A percentile compares a stretch with the other conserved stretches of the same genome.
Evolutionary conservation across 2,797 vertebrate species (phyloP).

Genomic region (Anableps anableps): DNA sequence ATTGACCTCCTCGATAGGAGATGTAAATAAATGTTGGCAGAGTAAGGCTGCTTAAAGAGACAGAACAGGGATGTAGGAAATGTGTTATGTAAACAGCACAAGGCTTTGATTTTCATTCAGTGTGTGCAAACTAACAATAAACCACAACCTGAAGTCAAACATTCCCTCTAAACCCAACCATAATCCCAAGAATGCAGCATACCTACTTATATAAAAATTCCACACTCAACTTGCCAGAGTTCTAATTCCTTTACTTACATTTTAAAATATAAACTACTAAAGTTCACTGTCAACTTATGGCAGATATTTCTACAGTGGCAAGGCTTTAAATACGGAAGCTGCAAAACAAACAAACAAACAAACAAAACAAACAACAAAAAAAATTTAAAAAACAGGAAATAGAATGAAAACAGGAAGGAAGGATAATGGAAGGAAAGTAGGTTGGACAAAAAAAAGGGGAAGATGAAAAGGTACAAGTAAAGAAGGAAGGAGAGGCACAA

Average conservation of each 20-base stretch:
- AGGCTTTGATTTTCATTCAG: not conserved
- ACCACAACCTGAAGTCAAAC: not conserved
- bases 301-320: not conserved
- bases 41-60: constrained; percentile 26
- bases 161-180: not conserved
- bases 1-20: constrained; percentile 45
- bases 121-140: not conserved
- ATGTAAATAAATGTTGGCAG: constrained; percentile 39
- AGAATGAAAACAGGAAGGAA: not conserved
- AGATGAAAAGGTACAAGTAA: not conserved
- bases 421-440: not conserved
- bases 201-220: not conserved
- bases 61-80: constrained; percentile 29
- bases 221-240: not conserved
- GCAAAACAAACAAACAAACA: no score
- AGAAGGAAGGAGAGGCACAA: not conserved
- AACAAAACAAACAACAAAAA: no score
- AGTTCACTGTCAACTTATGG: not conserved
- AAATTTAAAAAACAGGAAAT: not conserved
- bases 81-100: not conserved
- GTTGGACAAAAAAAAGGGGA: not conserved
- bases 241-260: not conserved
- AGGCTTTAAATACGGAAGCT: not conserved
- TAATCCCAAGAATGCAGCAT: not conserved
- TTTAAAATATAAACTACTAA: not conserved